phyloP scores from a whole-genome alignment of 1,140 invertebrate species.

The Carposina sasakii region DNA sequence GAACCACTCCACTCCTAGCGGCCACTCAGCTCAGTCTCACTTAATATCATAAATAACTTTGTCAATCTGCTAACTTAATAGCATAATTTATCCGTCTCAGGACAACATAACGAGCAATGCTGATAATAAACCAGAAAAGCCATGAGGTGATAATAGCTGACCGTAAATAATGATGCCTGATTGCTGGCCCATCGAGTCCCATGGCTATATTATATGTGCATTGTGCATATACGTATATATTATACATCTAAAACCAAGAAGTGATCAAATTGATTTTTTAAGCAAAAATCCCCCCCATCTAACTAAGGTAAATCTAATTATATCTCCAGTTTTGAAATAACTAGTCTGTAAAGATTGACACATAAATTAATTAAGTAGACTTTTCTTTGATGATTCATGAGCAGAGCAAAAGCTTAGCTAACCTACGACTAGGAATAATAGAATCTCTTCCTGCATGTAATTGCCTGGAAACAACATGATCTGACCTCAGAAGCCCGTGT shows the following conservation, averaged over 20 bases:
- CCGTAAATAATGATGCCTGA: conserved; percentile 68
- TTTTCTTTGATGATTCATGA: no score
- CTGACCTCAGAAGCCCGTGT: conserved; percentile 36
- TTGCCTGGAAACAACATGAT: conserved; percentile 28
- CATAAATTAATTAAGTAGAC: no score
- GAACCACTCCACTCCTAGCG: conserved; percentile 20
- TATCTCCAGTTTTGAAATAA: no score
- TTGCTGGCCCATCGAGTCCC: conserved; percentile 58
- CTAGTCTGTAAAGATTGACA: no score
- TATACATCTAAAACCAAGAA: no score
- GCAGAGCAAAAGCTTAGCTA: no score
- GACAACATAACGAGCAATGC: conserved; percentile 67
- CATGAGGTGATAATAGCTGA: conserved; percentile 68
- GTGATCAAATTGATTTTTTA: no score
- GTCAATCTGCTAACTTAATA: conserved; percentile 69
- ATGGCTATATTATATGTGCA: no score
- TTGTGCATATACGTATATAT: no score
- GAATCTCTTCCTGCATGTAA: conserved; percentile 34
- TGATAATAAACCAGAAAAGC: conserved; percentile 69
- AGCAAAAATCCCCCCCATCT: no score
- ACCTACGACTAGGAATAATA: conserved; percentile 32
- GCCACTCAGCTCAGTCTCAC: conserved; percentile 42
- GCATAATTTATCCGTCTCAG: conserved; percentile 64
- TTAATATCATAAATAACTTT: conserved; percentile 67
- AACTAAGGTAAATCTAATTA: no score